These are phyloP conservation scores for Maccullochella peelii DNA, from an alignment of 2,113 vertebrate species.

Conservation along the genomic window DNA sequence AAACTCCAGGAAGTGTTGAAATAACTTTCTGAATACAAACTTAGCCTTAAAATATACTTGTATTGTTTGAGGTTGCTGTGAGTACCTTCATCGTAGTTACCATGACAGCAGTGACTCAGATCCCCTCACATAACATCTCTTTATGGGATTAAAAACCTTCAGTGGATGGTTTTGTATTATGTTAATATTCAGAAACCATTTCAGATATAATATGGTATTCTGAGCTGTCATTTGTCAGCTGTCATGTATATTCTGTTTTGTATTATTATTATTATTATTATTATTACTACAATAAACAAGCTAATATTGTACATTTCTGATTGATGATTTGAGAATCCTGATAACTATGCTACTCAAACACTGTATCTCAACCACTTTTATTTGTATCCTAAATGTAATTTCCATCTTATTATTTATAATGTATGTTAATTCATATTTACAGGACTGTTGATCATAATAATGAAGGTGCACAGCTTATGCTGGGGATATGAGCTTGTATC, in stretches of 20 bases:
- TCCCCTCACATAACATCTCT: not conserved
- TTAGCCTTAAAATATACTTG: conserved; percentile 8
- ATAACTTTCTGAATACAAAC: conserved; percentile 1
- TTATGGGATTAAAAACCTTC: conserved; percentile 1
- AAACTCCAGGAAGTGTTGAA: not conserved
- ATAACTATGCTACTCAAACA: not conserved
- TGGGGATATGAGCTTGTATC: too few relatives aligned
- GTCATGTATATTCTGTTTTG: not conserved
- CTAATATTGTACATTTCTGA: not conserved
- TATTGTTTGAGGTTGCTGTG: not conserved
- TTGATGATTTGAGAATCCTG: not conserved
- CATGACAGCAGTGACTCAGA: conserved; percentile 35
- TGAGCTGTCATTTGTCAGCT: not conserved
- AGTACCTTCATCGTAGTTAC: not conserved
- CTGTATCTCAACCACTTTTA: too few relatives aligned
- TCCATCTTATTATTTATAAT: not conserved
- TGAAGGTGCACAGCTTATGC: too few relatives aligned
- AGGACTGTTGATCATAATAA: not conserved
- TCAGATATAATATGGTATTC: not conserved
- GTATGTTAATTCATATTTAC: not conserved
- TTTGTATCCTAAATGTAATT: not conserved
- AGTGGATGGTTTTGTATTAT: not conserved
- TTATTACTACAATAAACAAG: not conserved
- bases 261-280: not conserved
- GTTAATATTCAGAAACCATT: not conserved